phyloP scores from a whole-genome alignment of 2,888 invertebrate species.

The Habroteleia sp. region DNA sequence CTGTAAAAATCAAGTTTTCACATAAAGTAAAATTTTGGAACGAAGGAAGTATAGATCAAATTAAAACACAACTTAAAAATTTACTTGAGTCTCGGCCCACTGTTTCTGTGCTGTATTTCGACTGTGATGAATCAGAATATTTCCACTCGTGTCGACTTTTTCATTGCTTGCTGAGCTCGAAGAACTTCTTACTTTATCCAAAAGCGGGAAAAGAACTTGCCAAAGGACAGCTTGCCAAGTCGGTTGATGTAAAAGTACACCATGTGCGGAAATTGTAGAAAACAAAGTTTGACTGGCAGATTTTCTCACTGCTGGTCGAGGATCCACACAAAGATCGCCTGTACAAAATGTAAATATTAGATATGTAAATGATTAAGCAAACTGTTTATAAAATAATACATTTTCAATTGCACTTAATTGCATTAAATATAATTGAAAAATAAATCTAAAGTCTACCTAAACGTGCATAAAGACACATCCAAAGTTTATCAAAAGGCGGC shows the following conservation, averaged over 20 bases:
- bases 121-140: constrained; percentile 98
- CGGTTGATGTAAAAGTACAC: constrained; percentile 90
- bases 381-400: background rate
- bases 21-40: no score
- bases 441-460: constrained; percentile 83
- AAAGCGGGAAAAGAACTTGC: constrained; percentile 96
- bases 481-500: constrained; percentile 94
- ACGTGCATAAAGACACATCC: constrained; percentile 96
- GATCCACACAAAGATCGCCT: constrained; percentile 96
- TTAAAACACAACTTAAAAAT: no score
- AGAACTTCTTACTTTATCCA: constrained; percentile 93
- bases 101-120: constrained; percentile 99
- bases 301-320: constrained; percentile 97
- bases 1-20: no score
- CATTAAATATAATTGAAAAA: no score
- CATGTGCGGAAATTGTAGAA: constrained; percentile 98
- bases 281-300: constrained; percentile 98
- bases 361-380: no score
- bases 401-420: no score
- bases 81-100: constrained; percentile 98
- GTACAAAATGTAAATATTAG: constrained; percentile 12
- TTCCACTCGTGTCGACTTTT: constrained; percentile 94
- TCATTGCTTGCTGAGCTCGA: constrained; percentile 88
- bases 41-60: no score
- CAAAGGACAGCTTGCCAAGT: constrained; percentile 97